phyloP scores from a whole-genome alignment of 92 coral and sea anemone genomes.

The Virgularia gustaviana region DNA sequence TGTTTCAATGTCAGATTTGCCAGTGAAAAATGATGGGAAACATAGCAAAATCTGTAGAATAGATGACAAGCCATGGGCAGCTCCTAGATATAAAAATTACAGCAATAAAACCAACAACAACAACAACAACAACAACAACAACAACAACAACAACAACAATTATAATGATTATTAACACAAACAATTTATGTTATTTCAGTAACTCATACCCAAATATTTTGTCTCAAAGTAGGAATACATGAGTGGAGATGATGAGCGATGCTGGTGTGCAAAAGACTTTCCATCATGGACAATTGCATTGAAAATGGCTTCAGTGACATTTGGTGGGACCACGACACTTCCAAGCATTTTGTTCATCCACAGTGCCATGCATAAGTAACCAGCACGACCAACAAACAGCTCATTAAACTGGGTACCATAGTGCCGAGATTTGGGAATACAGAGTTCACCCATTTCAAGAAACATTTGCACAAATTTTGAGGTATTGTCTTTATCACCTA shows the following conservation, averaged over 20 bases:
- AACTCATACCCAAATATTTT: conserved; percentile 66
- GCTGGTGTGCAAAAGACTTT: conserved; percentile 55
- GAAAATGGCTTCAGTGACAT: conserved; percentile 62
- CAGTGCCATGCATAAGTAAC: conserved; percentile 76
- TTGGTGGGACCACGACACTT: conserved; percentile 59
- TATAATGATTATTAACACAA: too few species aligned
- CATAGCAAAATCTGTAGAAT: conserved; percentile 75
- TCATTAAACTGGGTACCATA: conserved; percentile 79
- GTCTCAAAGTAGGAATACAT: conserved; percentile 86
- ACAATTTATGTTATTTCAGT: neutral
- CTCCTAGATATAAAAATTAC: conserved; percentile 51
- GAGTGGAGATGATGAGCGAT: conserved; percentile 64
- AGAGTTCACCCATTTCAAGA: conserved; percentile 69
- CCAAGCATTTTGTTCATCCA: conserved; percentile 67
- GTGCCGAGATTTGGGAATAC: conserved; percentile 55
- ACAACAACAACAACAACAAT: too few species aligned
- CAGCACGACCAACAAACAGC: conserved; percentile 87
- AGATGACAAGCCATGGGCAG: conserved; percentile 84
- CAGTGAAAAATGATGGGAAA: conserved; percentile 68
- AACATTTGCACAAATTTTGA: conserved; percentile 59
- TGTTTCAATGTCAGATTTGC: conserved; percentile 59
- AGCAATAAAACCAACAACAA: neutral
- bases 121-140: neutral
- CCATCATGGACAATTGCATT: conserved; percentile 74
- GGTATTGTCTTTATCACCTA: conserved; percentile 62